Conservation (phyloP, 1,140 invertebrate genomes). For the Pomacea maculata region DNA sequence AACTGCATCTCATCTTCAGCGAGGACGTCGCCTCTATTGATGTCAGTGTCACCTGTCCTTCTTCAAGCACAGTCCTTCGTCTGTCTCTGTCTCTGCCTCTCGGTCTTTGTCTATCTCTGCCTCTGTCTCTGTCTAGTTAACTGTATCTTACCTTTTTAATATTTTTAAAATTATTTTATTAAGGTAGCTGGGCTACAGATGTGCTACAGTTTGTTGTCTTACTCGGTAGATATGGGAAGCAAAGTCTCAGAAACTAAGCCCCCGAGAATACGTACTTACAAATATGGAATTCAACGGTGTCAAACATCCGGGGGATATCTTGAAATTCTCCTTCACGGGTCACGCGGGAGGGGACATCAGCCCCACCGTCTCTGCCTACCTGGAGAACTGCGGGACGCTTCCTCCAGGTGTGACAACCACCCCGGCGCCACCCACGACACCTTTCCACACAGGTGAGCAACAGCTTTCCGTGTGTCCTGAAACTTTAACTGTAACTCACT, state of each 20-base stretch:
- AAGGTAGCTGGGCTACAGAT: too few relatives aligned
- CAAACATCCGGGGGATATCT: background rate
- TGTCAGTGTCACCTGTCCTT: too few relatives aligned
- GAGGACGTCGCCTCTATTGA: too few relatives aligned
- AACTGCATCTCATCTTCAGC: too few relatives aligned
- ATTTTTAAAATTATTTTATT: too few relatives aligned
- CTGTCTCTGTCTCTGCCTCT: background rate
- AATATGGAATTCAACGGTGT: background rate
- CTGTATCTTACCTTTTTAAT: background rate
- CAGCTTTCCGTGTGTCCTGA: too few relatives aligned
- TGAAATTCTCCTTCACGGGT: background rate
- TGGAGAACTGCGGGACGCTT: background rate
- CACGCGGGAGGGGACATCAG: background rate
- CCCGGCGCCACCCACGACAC: too few relatives aligned
- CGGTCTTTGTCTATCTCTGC: background rate
- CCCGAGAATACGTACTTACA: background rate
- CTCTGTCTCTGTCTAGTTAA: background rate
- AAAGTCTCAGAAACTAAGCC: background rate
- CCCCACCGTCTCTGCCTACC: conserved; percentile 2
- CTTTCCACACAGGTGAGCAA: too few relatives aligned
- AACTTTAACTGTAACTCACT: too few relatives aligned
- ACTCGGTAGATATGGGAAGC: background rate
- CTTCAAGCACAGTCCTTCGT: too few relatives aligned
- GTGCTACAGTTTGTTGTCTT: too few relatives aligned
- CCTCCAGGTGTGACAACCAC: too few relatives aligned